Conservation (phyloP, 2,113 vertebrate species). For the Chloropsis cyanopogon region DNA sequence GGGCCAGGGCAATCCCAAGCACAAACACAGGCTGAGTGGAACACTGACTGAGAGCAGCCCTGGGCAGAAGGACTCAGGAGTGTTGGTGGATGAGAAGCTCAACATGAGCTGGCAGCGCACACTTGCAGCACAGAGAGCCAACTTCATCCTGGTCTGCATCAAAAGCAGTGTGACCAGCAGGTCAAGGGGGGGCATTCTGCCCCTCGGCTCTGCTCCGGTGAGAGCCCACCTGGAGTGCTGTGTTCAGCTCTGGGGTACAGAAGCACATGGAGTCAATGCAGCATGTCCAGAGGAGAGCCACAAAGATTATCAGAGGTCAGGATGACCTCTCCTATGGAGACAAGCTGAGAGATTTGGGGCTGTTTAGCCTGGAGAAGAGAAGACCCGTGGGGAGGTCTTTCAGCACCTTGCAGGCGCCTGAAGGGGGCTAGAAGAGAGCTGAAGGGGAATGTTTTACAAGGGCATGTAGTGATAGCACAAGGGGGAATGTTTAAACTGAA, state of each 20-base stretch:
- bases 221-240: background rate
- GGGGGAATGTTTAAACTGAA: background rate
- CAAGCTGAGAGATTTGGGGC: background rate
- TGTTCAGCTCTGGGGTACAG: no score
- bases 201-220: background rate
- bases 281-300: background rate
- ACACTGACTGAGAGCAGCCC: background rate
- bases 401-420: background rate
- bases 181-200: background rate
- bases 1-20: background rate
- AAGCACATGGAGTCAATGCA: background rate
- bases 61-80: background rate
- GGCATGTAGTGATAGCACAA: background rate
- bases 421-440: background rate
- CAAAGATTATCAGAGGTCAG: background rate
- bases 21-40: no score
- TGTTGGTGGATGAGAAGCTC: background rate
- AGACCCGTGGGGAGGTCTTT: background rate
- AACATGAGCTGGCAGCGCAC: background rate
- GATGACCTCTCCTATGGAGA: background rate
- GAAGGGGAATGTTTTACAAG: background rate
- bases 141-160: background rate
- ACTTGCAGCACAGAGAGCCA: background rate
- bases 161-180: background rate
- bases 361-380: background rate